Evolutionary conservation across 2,113 vertebrate species (phyloP).

Genomic region (Leptobrachium leishanense): DNA sequence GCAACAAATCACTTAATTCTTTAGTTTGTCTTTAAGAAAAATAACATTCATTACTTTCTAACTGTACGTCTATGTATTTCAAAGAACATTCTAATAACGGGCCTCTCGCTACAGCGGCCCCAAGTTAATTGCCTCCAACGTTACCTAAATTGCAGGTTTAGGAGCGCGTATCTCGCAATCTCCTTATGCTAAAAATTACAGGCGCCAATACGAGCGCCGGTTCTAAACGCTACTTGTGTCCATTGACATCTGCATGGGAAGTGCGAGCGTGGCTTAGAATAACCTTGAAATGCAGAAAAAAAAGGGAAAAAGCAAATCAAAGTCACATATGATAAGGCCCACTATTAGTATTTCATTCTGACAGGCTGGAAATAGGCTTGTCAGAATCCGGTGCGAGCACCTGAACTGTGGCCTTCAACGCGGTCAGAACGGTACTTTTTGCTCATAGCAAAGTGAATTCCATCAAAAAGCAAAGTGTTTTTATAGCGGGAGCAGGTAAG

Average conservation of each 20-base stretch:
- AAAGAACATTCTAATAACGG: too few species aligned
- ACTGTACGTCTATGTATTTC: too few species aligned
- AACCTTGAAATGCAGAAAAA: constrained; percentile 62
- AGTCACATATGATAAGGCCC: constrained; percentile 64
- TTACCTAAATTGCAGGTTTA: not conserved
- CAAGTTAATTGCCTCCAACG: too few species aligned
- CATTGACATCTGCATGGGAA: constrained; percentile 61
- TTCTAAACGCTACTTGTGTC: constrained; percentile 28
- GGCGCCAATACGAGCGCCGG: not conserved
- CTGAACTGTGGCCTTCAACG: constrained; percentile 62
- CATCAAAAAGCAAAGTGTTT: constrained; percentile 63
- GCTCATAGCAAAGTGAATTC: constrained; percentile 64
- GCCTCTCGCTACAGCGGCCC: too few species aligned
- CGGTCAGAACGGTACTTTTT: constrained; percentile 61
- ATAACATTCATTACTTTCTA: too few species aligned
- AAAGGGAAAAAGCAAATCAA: constrained; percentile 66
- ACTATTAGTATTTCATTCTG: constrained; percentile 72
- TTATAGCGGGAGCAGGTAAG: constrained; percentile 55
- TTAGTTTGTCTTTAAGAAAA: too few species aligned
- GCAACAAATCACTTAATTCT: too few species aligned
- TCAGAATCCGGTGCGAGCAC: constrained; percentile 61
- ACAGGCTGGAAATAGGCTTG: constrained; percentile 69
- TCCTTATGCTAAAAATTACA: not conserved
- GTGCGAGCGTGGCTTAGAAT: constrained; percentile 65
- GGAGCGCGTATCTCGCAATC: constrained; percentile 38